phyloP scores from a whole-genome alignment of 1,140 invertebrate genomes.

The Conopomorpha cramerella region DNA sequence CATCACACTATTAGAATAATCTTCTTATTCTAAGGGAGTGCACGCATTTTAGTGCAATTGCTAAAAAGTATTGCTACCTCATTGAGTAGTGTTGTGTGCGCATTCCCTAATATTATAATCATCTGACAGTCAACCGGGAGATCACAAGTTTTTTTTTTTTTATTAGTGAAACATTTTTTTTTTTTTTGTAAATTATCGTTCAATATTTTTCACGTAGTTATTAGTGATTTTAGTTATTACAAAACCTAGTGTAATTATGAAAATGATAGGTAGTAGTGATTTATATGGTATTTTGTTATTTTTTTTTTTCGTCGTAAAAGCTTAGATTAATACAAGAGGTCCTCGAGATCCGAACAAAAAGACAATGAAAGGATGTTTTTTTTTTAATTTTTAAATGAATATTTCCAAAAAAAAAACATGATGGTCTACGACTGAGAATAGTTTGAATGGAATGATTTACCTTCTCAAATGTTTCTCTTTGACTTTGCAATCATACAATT shows the following conservation, averaged over 20 bases:
- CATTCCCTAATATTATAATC: too few species aligned
- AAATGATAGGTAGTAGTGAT: constrained; percentile 53
- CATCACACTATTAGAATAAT: too few species aligned
- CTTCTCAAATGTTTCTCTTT: too few species aligned
- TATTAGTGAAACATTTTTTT: constrained; percentile 57
- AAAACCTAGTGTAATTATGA: constrained; percentile 54
- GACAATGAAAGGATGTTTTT: constrained; percentile 52
- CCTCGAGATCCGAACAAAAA: constrained; percentile 51
- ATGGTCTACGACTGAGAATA: constrained; percentile 14
- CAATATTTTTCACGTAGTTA: constrained; percentile 55
- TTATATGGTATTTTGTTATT: constrained; percentile 55
- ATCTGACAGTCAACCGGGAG: constrained; percentile 19
- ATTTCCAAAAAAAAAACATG: too few species aligned
- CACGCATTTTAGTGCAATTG: too few species aligned
- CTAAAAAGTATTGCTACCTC: too few species aligned
- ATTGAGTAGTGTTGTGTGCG: too few species aligned
- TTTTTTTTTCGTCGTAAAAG: constrained; percentile 56
- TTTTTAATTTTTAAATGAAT: constrained; percentile 31
- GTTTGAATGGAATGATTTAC: constrained; percentile 2
- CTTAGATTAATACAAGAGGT: constrained; percentile 43
- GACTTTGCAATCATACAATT: too few species aligned
- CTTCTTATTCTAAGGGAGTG: too few species aligned
- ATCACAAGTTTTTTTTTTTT: constrained; percentile 43
- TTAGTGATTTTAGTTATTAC: constrained; percentile 56
- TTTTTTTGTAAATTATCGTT: constrained; percentile 56